A percentile compares a stretch with the other conserved stretches of the same genome.
Conservation (phyloP, 2,797 vertebrate genomes). For the Serranus cabrilla region DNA sequence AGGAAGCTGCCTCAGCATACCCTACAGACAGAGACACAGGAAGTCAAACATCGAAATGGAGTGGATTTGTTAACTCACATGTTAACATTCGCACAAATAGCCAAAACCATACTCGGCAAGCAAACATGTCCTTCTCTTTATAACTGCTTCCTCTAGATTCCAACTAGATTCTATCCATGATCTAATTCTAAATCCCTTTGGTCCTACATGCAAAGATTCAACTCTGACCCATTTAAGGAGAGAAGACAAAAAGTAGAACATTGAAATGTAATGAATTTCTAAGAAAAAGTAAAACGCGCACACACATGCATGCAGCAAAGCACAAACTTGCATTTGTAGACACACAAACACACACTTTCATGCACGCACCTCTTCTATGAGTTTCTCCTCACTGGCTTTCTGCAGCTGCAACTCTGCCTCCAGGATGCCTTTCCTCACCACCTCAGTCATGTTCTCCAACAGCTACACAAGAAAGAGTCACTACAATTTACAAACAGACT, state of each 20-base stretch:
- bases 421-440: slow-evolving; percentile 95
- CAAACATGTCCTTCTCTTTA: too few species aligned
- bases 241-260: too few species aligned
- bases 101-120: neutral
- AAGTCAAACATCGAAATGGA: neutral
- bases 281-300: too few species aligned
- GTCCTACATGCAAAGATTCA: neutral
- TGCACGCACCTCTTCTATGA: slow-evolving; percentile 93
- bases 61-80: neutral
- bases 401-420: slow-evolving; percentile 95
- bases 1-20: slow-evolving; percentile 95
- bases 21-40: slow-evolving; percentile 81
- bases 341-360: neutral
- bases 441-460: slow-evolving; percentile 98
- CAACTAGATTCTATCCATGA: too few species aligned
- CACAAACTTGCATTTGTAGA: neutral
- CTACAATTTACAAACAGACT: neutral
- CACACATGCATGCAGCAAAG: accelerated
- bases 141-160: too few species aligned
- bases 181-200: neutral
- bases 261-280: too few species aligned
- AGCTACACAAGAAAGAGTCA: slow-evolving; percentile 81
- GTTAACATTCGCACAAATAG: slow-evolving; percentile 67
- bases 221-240: neutral
- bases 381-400: slow-evolving; percentile 93